These are phyloP conservation scores for Xestia xanthographa DNA, from an alignment of 2,888 invertebrate genomes.

Conservation along the genomic window DNA sequence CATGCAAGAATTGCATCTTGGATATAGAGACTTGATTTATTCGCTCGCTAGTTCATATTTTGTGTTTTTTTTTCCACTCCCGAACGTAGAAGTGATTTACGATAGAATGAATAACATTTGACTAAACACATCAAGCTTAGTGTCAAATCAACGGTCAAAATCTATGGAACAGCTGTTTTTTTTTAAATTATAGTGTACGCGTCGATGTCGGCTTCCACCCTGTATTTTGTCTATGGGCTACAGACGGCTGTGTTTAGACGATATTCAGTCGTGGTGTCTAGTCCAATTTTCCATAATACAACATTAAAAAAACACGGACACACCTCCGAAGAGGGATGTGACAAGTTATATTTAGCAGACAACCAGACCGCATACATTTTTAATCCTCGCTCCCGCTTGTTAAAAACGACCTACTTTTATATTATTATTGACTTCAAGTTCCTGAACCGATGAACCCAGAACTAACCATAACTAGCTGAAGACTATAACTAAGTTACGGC, in stretches of 20 bases:
- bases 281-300: not conserved
- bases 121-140: too few relatives aligned
- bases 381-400: not conserved
- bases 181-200: too few relatives aligned
- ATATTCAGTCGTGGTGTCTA: not conserved
- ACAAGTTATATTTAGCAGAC: not conserved
- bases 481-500: conserved; percentile 34
- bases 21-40: too few relatives aligned
- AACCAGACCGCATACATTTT: conserved; percentile 3
- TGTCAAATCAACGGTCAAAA: too few relatives aligned
- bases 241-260: not conserved
- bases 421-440: conserved; percentile 15
- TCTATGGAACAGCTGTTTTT: too few relatives aligned
- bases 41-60: too few relatives aligned
- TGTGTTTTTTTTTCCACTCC: too few relatives aligned
- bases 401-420: conserved; percentile 4
- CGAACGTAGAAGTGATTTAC: too few relatives aligned
- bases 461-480: conserved; percentile 15
- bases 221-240: too few relatives aligned
- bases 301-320: not conserved
- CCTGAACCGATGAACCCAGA: conserved; percentile 17
- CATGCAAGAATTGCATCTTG: too few relatives aligned
- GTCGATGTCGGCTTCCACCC: too few relatives aligned
- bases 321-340: conserved; percentile 7
- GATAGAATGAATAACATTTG: too few relatives aligned